phyloP scores from a whole-genome alignment of 2,113 vertebrate species.

The Alligator sinensis region DNA sequence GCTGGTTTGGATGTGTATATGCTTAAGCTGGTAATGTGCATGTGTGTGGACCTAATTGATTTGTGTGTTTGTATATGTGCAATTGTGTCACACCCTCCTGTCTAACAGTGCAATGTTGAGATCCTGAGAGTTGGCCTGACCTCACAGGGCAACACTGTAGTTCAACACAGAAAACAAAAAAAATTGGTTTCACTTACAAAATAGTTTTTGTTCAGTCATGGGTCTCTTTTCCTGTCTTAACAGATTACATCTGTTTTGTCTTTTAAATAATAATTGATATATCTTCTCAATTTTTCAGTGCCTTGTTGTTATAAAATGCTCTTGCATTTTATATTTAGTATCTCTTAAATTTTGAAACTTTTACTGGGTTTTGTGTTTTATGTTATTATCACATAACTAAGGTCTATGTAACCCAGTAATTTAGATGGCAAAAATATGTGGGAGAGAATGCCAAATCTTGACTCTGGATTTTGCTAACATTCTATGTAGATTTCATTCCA shows the following conservation, averaged over 20 bases:
- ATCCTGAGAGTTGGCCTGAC: too few species aligned
- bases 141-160: not conserved
- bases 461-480: not conserved
- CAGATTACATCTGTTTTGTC: not conserved
- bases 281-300: not conserved
- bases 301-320: not conserved
- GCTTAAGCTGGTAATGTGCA: too few species aligned
- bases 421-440: not conserved
- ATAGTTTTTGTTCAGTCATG: not conserved
- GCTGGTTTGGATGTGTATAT: too few species aligned
- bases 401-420: not conserved
- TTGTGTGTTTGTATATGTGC: too few species aligned
- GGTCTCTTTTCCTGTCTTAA: not conserved
- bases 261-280: not conserved
- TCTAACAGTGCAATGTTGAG: too few species aligned
- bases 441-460: not conserved
- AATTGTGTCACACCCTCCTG: too few species aligned
- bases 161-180: slow-evolving; percentile 17
- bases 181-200: not conserved
- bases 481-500: not conserved
- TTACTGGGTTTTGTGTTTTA: not conserved
- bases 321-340: not conserved
- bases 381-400: not conserved
- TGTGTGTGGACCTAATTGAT: too few species aligned
- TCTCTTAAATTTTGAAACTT: not conserved